A percentile compares a stretch with the other conserved stretches of the same genome.
These are phyloP conservation scores for Halcyon smyrnensis DNA, from an alignment of 2,797 vertebrate genomes.

Conservation along the genomic window DNA sequence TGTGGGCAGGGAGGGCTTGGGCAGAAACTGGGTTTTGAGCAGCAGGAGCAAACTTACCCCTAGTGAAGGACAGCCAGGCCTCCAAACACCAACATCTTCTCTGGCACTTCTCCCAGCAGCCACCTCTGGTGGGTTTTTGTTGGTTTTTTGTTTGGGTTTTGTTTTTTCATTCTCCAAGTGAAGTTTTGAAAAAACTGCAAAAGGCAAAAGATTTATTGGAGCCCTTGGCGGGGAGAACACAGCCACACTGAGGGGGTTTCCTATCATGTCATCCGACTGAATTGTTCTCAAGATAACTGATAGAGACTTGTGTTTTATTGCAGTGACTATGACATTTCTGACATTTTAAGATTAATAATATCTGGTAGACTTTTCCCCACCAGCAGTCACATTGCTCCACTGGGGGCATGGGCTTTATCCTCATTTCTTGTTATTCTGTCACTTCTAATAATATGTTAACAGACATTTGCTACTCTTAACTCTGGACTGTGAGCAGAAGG, in stretches of 20 bases:
- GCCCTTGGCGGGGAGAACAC: background rate
- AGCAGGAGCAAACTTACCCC: background rate
- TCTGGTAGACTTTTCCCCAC: constrained; percentile 25
- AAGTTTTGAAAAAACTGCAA: constrained; percentile 51
- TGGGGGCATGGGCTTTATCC: background rate
- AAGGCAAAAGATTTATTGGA: constrained; percentile 48
- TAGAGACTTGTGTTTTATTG: constrained; percentile 29
- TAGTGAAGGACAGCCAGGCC: background rate
- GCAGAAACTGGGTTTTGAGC: background rate
- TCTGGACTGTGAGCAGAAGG: fast-evolving
- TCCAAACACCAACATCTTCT: background rate
- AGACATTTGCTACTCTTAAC: background rate
- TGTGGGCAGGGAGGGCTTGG: background rate
- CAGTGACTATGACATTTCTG: constrained; percentile 10
- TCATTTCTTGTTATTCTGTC: background rate
- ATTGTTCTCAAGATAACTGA: constrained; percentile 25
- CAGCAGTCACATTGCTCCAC: background rate
- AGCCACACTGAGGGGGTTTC: background rate
- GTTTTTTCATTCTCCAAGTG: background rate
- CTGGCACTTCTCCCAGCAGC: background rate
- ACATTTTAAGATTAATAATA: constrained; percentile 31
- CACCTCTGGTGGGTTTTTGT: background rate
- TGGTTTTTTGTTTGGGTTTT: background rate
- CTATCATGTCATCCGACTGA: background rate
- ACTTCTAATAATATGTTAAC: background rate